phyloP scores from a whole-genome alignment of 2,797 vertebrate species.

The Pseudotriccus pelzelni region DNA sequence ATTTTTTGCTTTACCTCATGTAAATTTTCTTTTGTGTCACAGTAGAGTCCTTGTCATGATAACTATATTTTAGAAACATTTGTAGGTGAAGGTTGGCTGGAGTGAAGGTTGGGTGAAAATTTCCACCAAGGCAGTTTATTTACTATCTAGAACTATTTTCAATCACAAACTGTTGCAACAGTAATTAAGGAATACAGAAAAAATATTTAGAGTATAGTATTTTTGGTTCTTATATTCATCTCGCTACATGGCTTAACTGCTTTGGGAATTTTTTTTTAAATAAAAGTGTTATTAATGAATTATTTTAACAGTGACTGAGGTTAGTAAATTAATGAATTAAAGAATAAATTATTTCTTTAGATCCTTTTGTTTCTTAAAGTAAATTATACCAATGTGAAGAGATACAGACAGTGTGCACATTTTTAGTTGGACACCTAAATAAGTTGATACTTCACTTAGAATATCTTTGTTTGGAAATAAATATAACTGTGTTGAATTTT shows the following conservation, averaged over 20 bases:
- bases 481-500: background rate
- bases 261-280: background rate
- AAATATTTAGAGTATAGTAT: background rate
- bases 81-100: background rate
- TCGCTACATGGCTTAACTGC: background rate
- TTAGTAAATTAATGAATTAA: background rate
- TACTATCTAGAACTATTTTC: background rate
- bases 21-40: background rate
- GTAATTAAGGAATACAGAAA: background rate
- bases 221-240: background rate
- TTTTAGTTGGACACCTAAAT: background rate
- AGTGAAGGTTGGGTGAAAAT: background rate
- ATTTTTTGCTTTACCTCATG: background rate
- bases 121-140: background rate
- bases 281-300: background rate
- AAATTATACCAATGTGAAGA: background rate
- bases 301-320: background rate
- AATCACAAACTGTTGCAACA: background rate
- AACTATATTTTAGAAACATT: background rate
- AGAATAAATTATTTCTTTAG: background rate
- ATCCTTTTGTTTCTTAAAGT: background rate
- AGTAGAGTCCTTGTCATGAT: background rate
- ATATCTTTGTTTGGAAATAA: background rate
- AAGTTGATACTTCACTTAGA: background rate
- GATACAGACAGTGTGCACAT: fast-evolving